phyloP scores from a whole-genome alignment of 2,113 vertebrate genomes.

The Macroglossus sobrinus region DNA sequence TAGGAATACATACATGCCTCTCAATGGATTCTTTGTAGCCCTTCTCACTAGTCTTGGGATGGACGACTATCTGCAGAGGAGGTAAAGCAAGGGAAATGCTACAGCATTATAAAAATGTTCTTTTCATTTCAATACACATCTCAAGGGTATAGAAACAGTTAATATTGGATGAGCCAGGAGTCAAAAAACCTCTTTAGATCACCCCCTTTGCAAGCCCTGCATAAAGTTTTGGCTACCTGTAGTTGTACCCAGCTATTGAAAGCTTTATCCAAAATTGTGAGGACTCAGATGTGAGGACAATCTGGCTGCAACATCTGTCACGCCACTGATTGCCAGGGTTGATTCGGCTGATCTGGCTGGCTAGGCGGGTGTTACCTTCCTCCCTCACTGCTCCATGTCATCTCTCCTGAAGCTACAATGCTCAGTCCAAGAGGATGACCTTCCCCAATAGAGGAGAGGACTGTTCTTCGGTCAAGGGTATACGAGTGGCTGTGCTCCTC shows the following conservation, averaged over 20 bases:
- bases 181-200: background rate
- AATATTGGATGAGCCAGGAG: background rate
- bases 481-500: too few relatives aligned
- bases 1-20: background rate
- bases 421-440: too few relatives aligned
- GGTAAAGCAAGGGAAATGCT: background rate
- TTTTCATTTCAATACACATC: background rate
- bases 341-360: too few relatives aligned
- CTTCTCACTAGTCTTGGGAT: background rate
- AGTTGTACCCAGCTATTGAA: background rate
- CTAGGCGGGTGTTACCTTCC: too few relatives aligned
- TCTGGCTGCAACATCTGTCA: too few relatives aligned
- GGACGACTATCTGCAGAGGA: background rate
- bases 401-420: too few relatives aligned
- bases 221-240: background rate
- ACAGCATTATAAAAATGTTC: background rate
- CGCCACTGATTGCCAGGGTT: too few relatives aligned
- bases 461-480: too few relatives aligned
- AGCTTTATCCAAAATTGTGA: background rate
- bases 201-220: background rate
- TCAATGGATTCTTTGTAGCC: background rate
- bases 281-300: background rate
- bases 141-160: background rate
- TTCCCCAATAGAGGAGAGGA: too few relatives aligned
- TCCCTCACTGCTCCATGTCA: too few relatives aligned